Evolutionary conservation across 1,140 invertebrate species (phyloP).

Genomic region (Drosophila biarmipes): DNA sequence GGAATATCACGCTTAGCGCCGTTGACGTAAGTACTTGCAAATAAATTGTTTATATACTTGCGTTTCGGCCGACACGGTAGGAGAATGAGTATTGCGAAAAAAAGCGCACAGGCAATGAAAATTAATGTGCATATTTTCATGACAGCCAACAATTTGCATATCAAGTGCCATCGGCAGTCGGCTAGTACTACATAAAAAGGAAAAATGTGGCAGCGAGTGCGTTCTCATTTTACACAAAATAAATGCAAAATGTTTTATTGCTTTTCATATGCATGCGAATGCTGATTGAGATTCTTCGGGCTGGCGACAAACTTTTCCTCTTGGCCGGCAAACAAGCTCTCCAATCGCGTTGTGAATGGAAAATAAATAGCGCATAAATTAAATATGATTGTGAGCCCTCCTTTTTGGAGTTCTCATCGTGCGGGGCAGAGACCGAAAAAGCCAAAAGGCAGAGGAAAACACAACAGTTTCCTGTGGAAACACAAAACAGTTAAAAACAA

Average conservation of each 20-base stretch:
- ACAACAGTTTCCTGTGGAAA: slow-evolving; percentile 25
- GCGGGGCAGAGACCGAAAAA: slow-evolving; percentile 3
- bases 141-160: slow-evolving; percentile 76
- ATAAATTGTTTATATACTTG: slow-evolving; percentile 36
- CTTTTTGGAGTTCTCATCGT: too few relatives aligned
- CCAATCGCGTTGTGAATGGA: slow-evolving; percentile 50
- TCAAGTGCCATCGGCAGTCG: slow-evolving; percentile 54
- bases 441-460: slow-evolving; percentile 32
- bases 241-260: slow-evolving; percentile 48
- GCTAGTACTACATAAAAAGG: slow-evolving; percentile 12
- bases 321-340: slow-evolving; percentile 12
- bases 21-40: slow-evolving; percentile 33
- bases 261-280: slow-evolving; percentile 51
- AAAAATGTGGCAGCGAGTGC: slow-evolving; percentile 34
- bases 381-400: slow-evolving; percentile 48
- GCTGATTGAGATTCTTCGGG: slow-evolving; percentile 36
- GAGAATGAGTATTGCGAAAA: slow-evolving; percentile 5
- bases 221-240: slow-evolving; percentile 28
- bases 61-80: slow-evolving; percentile 25
- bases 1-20: slow-evolving; percentile 45
- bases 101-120: slow-evolving; percentile 47
- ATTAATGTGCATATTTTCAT: slow-evolving; percentile 80
- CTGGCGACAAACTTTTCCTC: slow-evolving; percentile 7
- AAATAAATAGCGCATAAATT: slow-evolving; percentile 56
- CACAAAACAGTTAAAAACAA: slow-evolving; percentile 62